Conservation (phyloP, 2,797 vertebrate genomes). For the Peromyscus attwateri region DNA sequence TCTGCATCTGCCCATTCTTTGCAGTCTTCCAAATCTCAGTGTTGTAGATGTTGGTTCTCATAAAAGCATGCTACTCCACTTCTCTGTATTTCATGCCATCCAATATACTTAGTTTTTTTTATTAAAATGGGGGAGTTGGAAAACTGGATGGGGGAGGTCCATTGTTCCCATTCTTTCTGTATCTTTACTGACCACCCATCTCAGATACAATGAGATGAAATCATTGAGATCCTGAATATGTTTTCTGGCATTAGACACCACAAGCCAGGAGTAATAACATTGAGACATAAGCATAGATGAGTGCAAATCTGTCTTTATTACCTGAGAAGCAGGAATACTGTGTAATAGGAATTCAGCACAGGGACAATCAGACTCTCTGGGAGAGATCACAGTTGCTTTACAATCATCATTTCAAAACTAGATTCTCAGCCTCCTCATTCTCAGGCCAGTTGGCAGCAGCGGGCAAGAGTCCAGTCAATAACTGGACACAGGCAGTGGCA, state of each 20-base stretch:
- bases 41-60: neutral
- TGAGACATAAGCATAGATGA: neutral
- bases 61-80: neutral
- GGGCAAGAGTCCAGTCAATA: slow-evolving; percentile 42
- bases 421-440: neutral
- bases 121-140: neutral
- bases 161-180: neutral
- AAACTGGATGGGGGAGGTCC: neutral
- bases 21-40: neutral
- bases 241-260: neutral
- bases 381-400: too few species aligned
- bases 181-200: neutral
- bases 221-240: neutral
- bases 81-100: neutral
- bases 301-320: slow-evolving; percentile 47
- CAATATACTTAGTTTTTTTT: neutral
- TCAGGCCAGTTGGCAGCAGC: neutral
- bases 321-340: neutral
- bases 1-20: neutral
- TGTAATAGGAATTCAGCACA: too few species aligned
- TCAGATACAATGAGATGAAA: neutral
- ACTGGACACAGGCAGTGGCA: slow-evolving; percentile 50
- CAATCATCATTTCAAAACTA: neutral
- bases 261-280: neutral
- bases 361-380: too few species aligned